phyloP scores from a whole-genome alignment of 2,888 invertebrate genomes.

The Microplitis manilae region DNA sequence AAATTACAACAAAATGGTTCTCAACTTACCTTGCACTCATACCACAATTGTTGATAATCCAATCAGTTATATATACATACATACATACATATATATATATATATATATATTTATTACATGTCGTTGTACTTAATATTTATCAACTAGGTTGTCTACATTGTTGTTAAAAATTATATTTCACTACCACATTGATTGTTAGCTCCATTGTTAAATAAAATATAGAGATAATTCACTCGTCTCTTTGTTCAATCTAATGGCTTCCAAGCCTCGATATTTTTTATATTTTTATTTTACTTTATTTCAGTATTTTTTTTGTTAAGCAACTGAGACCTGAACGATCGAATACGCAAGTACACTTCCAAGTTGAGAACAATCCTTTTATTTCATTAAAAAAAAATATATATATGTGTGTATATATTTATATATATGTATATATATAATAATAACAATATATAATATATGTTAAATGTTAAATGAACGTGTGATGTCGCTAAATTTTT shows the following conservation, averaged over 20 bases:
- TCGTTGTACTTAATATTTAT: not conserved
- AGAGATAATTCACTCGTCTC: not conserved
- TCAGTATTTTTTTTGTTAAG: not conserved
- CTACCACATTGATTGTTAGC: not conserved
- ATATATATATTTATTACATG: not conserved
- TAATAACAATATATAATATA: not conserved
- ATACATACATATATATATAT: no score
- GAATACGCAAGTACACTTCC: not conserved
- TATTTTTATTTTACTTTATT: not conserved
- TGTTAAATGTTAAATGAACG: not conserved
- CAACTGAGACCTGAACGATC: constrained; percentile 5
- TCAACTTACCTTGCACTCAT: constrained; percentile 27
- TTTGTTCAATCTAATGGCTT: constrained; percentile 15
- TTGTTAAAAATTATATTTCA: not conserved
- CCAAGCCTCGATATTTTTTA: not conserved
- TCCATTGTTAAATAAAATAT: not conserved
- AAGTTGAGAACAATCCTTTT: constrained; percentile 14
- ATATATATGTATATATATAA: not conserved
- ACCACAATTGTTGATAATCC: constrained; percentile 18
- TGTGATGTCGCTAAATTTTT: not conserved
- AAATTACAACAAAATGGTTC: constrained; percentile 33
- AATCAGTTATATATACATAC: not conserved
- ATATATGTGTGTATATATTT: not conserved
- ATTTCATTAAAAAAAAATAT: not conserved
- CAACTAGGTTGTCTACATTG: not conserved